Evolutionary conservation across 2,113 vertebrate species (phyloP).

Genomic region (Hypomesus transpacificus): DNA sequence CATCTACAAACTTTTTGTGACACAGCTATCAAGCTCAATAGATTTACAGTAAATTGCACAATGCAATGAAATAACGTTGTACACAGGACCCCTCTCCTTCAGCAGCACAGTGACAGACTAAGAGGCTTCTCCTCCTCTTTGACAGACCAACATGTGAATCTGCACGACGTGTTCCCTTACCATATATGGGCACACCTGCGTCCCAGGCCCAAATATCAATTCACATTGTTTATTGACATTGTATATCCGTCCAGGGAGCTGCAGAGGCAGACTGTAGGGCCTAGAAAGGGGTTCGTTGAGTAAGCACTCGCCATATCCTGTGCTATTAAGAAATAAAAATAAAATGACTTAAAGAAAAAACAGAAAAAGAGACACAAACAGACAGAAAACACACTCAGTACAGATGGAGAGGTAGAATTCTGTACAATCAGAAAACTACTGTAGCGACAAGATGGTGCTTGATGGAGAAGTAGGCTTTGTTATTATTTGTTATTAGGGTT

Average conservation of each 20-base stretch:
- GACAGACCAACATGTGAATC: conserved; percentile 24
- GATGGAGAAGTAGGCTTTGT: background rate
- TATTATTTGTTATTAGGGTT: too few relatives aligned
- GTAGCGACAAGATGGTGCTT: background rate
- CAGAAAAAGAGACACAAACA: conserved; percentile 61
- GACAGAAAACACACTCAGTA: conserved; percentile 63
- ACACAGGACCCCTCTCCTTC: too few relatives aligned
- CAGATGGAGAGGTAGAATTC: conserved; percentile 38
- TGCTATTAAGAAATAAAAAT: conserved; percentile 81
- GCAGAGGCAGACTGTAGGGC: conserved; percentile 84
- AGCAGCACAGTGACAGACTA: conserved; percentile 16
- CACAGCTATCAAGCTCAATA: background rate
- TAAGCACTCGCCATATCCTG: conserved; percentile 96
- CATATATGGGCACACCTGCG: conserved; percentile 98
- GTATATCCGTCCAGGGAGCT: conserved; percentile 91
- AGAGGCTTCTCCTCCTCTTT: conserved; percentile 13
- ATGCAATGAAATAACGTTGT: too few relatives aligned
- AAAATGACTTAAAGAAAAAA: conserved; percentile 68
- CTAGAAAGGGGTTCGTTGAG: conserved; percentile 91
- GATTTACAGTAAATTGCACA: too few relatives aligned
- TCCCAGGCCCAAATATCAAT: conserved; percentile 96
- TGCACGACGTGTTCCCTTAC: conserved; percentile 73
- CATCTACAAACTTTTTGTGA: too few relatives aligned
- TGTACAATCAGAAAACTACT: conserved; percentile 18
- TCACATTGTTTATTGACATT: conserved; percentile 98